A percentile compares a stretch with the other conserved stretches of the same genome.
phyloP scores from a whole-genome alignment of 1,140 invertebrate species.

The Stenopsyche tienmushanensis region DNA sequence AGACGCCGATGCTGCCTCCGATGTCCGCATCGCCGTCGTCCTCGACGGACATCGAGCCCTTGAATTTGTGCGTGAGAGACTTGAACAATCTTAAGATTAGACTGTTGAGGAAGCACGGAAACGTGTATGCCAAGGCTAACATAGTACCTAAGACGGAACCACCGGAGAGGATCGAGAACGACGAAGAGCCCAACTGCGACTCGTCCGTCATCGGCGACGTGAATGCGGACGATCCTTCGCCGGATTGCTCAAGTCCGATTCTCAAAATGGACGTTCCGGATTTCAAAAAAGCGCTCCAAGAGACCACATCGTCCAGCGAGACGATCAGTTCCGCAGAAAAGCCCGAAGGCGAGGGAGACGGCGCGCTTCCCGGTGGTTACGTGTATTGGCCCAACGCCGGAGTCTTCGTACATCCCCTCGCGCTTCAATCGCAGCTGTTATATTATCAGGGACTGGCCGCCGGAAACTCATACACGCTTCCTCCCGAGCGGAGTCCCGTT shows the following conservation, averaged over 20 bases:
- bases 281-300: conserved; percentile 38
- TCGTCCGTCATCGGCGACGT: conserved; percentile 50
- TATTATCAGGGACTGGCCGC: conserved; percentile 72
- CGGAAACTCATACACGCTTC: conserved; percentile 36
- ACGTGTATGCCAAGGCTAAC: conserved; percentile 58
- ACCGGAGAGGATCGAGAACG: conserved; percentile 55
- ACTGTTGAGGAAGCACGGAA: conserved; percentile 60
- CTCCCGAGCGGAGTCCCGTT: conserved; percentile 42
- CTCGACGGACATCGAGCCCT: conserved; percentile 66
- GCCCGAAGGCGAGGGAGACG: conserved; percentile 38
- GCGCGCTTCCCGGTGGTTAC: conserved; percentile 48
- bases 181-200: conserved; percentile 59
- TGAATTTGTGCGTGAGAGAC: conserved; percentile 82
- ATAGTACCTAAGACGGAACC: conserved; percentile 58
- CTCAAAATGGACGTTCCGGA: conserved; percentile 39
- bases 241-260: conserved; percentile 28
- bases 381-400: conserved; percentile 71
- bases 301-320: conserved; percentile 19
- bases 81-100: conserved; percentile 66
- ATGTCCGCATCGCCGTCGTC: conserved; percentile 45
- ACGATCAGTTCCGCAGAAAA: conserved; percentile 23
- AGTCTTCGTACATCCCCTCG: conserved; percentile 71
- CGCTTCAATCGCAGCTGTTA: conserved; percentile 67
- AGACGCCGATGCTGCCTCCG: conserved; percentile 46
- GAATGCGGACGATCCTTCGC: conserved; percentile 42